Percentiles rank a stretch among this genome's conserved stretches.
Evolutionary conservation across 2,888 invertebrate species (phyloP).

Genomic region (Stenolophus ochropezus): DNA sequence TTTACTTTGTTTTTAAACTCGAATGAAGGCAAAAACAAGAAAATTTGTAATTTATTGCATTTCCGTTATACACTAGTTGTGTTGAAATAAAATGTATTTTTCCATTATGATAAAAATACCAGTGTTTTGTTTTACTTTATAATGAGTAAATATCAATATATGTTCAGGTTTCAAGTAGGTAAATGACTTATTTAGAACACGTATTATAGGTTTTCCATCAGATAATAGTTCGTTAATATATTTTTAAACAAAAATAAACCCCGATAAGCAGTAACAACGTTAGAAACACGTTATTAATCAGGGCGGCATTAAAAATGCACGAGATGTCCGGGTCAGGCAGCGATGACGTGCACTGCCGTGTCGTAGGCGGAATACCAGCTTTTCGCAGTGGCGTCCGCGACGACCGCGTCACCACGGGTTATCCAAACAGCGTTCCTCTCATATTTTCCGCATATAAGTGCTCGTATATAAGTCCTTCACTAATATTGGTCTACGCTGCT

Average conservation of each 20-base stretch:
- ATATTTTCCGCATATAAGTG: background rate
- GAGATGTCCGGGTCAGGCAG: background rate
- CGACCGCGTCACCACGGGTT: background rate
- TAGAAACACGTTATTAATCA: background rate
- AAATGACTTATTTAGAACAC: background rate
- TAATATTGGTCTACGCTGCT: background rate
- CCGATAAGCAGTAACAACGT: background rate
- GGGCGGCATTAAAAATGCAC: conserved; percentile 19
- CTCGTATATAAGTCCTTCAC: background rate
- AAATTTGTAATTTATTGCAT: too few relatives aligned
- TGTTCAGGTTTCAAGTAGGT: background rate
- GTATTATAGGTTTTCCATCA: conserved; percentile 6
- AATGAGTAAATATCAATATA: background rate
- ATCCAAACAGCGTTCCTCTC: background rate
- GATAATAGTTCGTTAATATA: background rate
- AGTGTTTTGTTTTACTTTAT: background rate
- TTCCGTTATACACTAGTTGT: too few relatives aligned
- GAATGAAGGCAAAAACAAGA: too few relatives aligned
- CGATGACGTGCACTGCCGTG: background rate
- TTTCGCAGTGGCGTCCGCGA: background rate
- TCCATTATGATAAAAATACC: too few relatives aligned
- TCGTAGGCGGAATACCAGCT: background rate
- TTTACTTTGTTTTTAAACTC: too few relatives aligned
- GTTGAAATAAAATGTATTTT: too few relatives aligned
- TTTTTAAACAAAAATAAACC: background rate